Evolutionary conservation across 2,797 vertebrate species (phyloP), one percentile per base, ranked within the genome.

Genomic region (Thripadectes ignobilis): DNA sequence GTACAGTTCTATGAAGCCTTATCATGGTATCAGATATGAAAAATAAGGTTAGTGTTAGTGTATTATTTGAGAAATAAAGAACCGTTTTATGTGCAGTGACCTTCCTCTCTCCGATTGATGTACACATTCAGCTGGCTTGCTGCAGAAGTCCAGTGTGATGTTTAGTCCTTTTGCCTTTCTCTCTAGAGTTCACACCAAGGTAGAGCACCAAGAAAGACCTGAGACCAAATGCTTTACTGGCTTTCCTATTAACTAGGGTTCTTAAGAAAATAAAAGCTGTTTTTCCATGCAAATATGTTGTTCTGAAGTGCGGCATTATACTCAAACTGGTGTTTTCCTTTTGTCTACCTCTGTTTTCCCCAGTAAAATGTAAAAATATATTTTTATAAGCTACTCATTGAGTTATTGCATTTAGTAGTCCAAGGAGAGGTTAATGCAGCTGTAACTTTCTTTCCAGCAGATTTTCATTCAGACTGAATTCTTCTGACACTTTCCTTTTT

Each of bases 301-400:
- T 94, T 93, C 76, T 91, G 82, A 94, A 84, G 51, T 78, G 38
- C 2, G 36, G 29, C 57, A 41, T 94, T 91, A 36, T 57, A 34
- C 72, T 88, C 48, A 52, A 81, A 73, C 43, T 79, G 8, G 0
- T 84, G 10, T 75, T 89, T 92, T 94, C 74, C 59, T 93, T 92
- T 90, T 72, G 52, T 59, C 94, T 86, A 69, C 80, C 89, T 96
- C 95, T 54, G 12, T 91, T 94, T 26, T 84, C 62, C 76, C 73
- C 55, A 51, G 48, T 81, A 57, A 91, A 86, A 81, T 86, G 22
- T 85, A 92, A 92, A 89, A 90, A 46, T 90, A 19, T 96, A 93
- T 96, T 97, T 97, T 96, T 94, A 19, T 94, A 93, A 62, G 48
- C 49, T 80, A 23, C 26, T 89, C 22, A 17, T 46, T 66, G 72